These are phyloP conservation scores for Eretmocerus hayati DNA, from an alignment of 2,888 invertebrate genomes.

Conservation along the genomic window DNA sequence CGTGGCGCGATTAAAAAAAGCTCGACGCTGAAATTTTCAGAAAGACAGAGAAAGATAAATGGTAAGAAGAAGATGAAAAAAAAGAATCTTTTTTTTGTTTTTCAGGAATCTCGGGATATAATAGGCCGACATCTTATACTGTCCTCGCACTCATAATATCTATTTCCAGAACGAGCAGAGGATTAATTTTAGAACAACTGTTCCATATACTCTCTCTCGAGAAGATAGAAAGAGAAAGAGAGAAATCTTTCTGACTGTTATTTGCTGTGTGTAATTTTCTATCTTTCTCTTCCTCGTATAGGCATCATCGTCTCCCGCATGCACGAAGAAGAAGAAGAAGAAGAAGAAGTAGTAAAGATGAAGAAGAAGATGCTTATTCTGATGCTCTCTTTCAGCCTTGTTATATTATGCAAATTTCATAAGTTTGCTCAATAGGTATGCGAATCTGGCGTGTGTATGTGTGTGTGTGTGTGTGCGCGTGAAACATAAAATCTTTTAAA, in stretches of 20 bases:
- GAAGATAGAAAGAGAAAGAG: neutral
- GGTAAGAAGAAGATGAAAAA: neutral
- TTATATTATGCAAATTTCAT: too few species aligned
- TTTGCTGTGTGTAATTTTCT: too few species aligned
- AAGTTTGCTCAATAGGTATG: too few species aligned
- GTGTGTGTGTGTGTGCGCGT: too few species aligned
- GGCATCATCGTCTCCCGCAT: too few species aligned
- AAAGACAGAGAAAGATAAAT: neutral
- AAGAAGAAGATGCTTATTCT: neutral
- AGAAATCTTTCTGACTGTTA: slow-evolving; percentile 35
- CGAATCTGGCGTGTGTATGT: too few species aligned
- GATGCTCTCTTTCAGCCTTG: neutral
- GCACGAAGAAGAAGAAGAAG: neutral
- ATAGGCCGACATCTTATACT: slow-evolving; percentile 38
- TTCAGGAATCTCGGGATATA: slow-evolving; percentile 17
- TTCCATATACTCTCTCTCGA: slow-evolving; percentile 44
- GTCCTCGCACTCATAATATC: slow-evolving; percentile 48
- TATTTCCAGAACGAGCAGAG: slow-evolving; percentile 46
- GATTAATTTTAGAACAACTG: slow-evolving; percentile 44
- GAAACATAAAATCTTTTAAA: too few species aligned
- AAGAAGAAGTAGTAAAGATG: neutral
- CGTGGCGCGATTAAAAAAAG: neutral
- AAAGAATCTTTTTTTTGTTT: slow-evolving; percentile 8
- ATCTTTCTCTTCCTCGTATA: too few species aligned
- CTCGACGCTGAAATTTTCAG: too few species aligned